These are phyloP conservation scores for Oreochromis spilurus DNA, from an alignment of 2,113 vertebrate species.

Conservation along the genomic window DNA sequence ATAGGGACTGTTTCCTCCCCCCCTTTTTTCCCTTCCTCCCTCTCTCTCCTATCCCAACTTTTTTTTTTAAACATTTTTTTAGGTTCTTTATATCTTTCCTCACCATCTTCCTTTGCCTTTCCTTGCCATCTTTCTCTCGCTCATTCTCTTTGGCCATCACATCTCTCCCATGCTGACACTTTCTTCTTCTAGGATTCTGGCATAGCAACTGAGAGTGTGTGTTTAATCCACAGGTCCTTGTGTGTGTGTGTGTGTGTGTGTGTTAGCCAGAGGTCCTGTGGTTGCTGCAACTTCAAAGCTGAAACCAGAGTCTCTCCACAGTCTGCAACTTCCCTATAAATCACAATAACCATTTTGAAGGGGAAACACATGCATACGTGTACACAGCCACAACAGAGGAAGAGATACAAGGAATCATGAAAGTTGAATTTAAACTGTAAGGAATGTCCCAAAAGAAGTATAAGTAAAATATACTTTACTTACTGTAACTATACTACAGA, in stretches of 20 bases:
- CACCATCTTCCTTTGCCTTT: neutral
- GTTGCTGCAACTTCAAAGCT: slow-evolving; percentile 79
- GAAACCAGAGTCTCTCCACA: slow-evolving; percentile 75
- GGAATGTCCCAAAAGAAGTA: neutral
- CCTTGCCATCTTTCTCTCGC: neutral
- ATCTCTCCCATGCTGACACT: slow-evolving; percentile 11
- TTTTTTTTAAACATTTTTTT: neutral
- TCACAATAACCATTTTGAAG: slow-evolving; percentile 76
- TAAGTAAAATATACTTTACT: neutral
- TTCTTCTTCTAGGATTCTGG: slow-evolving; percentile 27
- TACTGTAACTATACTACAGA: neutral
- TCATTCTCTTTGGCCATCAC: neutral
- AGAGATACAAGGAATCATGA: neutral
- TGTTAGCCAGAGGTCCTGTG: slow-evolving; percentile 71
- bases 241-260: slow-evolving; percentile 32
- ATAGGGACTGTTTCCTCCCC: slow-evolving; percentile 32
- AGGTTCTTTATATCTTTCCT: neutral
- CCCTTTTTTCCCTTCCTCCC: neutral
- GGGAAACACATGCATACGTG: slow-evolving; percentile 41
- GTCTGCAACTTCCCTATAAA: slow-evolving; percentile 76
- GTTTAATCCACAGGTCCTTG: slow-evolving; percentile 19
- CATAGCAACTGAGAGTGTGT: slow-evolving; percentile 40
- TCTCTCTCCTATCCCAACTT: neutral
- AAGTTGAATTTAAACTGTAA: neutral
- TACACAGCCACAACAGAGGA: slow-evolving; percentile 2